A percentile compares a stretch with the other conserved stretches of the same genome.
Evolutionary conservation across 2,113 vertebrate genomes (phyloP).

Genomic region (Odocoileus virginianus): DNA sequence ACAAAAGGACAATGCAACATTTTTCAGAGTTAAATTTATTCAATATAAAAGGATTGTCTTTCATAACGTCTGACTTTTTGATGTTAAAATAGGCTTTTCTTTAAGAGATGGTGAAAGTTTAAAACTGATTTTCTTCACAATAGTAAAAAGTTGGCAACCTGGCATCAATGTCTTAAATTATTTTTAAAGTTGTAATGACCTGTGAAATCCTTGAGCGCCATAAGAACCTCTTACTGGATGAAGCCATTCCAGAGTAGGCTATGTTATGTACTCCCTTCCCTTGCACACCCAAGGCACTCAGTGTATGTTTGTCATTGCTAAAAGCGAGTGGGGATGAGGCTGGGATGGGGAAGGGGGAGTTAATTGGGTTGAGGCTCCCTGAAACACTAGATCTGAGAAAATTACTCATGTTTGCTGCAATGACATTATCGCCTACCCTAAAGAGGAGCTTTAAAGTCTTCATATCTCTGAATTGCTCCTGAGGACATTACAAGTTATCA

Average conservation of each 20-base stretch:
- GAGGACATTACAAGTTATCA: background rate
- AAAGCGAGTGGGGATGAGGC: background rate
- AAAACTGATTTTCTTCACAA: background rate
- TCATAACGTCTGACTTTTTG: background rate
- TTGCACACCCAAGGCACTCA: background rate
- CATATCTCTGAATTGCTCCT: background rate
- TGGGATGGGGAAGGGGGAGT: fast-evolving
- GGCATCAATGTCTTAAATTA: background rate
- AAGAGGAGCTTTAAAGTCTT: background rate
- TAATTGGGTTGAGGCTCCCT: background rate
- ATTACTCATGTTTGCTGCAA: background rate
- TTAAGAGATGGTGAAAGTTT: conserved; percentile 3
- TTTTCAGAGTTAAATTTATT: conserved; percentile 16
- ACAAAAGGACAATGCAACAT: background rate
- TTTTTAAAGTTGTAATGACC: background rate
- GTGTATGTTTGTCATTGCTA: background rate
- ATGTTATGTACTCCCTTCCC: background rate
- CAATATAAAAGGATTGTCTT: background rate
- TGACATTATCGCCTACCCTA: background rate
- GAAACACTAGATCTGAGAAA: background rate
- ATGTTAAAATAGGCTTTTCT: background rate
- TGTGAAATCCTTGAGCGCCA: background rate
- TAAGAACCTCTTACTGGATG: background rate
- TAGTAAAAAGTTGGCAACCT: background rate
- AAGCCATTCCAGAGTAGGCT: background rate